phyloP scores from a whole-genome alignment of 2,888 invertebrate species.

The Autographa gamma region DNA sequence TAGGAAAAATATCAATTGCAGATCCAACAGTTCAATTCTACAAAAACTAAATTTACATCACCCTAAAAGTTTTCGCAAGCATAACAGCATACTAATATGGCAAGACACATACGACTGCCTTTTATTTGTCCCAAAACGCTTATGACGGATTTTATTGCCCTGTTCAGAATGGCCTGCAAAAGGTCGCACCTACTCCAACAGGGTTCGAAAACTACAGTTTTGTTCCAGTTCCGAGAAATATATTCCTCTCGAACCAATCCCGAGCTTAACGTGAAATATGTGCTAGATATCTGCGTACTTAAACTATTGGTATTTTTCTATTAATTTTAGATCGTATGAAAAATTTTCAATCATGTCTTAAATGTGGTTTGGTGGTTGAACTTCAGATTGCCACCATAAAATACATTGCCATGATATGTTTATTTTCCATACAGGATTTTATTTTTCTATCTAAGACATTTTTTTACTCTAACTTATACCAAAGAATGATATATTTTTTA shows the following conservation, averaged over 20 bases:
- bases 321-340: slow-evolving; percentile 45
- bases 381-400: too few species aligned
- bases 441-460: too few species aligned
- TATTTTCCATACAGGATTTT: too few species aligned
- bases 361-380: too few species aligned
- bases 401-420: too few species aligned
- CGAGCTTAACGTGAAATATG: slow-evolving; percentile 57
- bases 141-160: slow-evolving; percentile 61
- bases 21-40: neutral
- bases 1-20: neutral
- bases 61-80: neutral
- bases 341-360: too few species aligned
- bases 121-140: slow-evolving; percentile 62
- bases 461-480: too few species aligned
- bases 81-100: slow-evolving; percentile 25
- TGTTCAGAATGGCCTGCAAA: slow-evolving; percentile 47
- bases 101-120: slow-evolving; percentile 47
- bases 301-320: slow-evolving; percentile 40
- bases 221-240: slow-evolving; percentile 58
- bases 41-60: neutral
- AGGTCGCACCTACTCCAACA: slow-evolving; percentile 58
- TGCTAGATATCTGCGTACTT: slow-evolving; percentile 51
- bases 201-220: slow-evolving; percentile 61
- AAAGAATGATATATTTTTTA: too few species aligned
- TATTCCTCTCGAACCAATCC: slow-evolving; percentile 55